Evolutionary conservation across 30 jellyfish, hydroid and myxozoan species (phyloP), one percentile per base, ranked within the genome.

Genomic region (Rhopilema esculentum): DNA sequence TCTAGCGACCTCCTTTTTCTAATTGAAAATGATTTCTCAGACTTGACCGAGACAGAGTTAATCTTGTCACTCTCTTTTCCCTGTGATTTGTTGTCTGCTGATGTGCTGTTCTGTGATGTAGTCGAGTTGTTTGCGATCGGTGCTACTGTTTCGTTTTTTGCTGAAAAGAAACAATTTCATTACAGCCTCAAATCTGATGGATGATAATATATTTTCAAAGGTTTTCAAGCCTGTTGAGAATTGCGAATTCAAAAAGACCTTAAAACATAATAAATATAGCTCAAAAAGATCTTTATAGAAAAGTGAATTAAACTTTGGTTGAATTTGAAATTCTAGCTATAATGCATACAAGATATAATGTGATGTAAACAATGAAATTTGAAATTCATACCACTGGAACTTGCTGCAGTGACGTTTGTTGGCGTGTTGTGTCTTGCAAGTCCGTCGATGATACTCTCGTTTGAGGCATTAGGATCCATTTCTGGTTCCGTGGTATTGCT

Each of bases 1-100:
- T 86, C 94, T 28, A 86, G 27, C 0, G 94, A 86, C 24, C 94
- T 28, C 22, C 94, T 65, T 31, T 86, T 86, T 31, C 94, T 76
- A 4, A 75, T 74, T 21, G 94, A 86, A 66, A 75, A 30, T 6
- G 81, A 50, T 23, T 77, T 75, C 63, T 86, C 94, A 1, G 83
- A 84, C 49, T 49, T 49, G 24, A 75, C 94, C 0, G 89, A 12
- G 18, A 75, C 62, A 24, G 87, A 50, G 6, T 86, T 52, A 75
- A 77, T 22, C 32, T 27, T 29, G 40, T 49, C 79, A 40, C 29
- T 28, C 66, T 74, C 78, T 49, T 48, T 66, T 23, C 23, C 75
- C 49, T 51, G 57, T 20, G 31, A 30, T 0, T 50, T 51, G 4
- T 22, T 77, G 23, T 53, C 69, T 23, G 88, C 31, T 4, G 63